Evolutionary conservation across 2,113 vertebrate species (phyloP), one percentile per base, ranked within the genome.

Genomic region (Pterophyllum scalare): DNA sequence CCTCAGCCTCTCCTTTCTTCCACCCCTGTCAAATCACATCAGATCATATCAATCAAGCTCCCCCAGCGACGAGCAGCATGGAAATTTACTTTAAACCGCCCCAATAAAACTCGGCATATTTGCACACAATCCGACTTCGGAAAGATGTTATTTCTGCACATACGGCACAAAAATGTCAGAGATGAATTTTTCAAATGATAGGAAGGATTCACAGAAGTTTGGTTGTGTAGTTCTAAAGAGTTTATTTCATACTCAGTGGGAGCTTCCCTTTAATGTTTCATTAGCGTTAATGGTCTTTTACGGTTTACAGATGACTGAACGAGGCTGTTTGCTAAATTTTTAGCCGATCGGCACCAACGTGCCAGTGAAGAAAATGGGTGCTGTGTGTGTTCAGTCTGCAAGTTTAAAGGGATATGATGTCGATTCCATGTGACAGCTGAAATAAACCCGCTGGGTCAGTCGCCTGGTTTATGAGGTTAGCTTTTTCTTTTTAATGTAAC

Each of bases 21-120:
- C 75, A 20, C 52, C 12, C 65, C 62, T 31, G 59, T 88, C 88
- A 79, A 4, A 75, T 67, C 78, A 6, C 52, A 75, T 87, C 67
- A 77, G 61, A 86, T 87, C 78, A 75, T 74, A 86, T 84, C 84
- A 82, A 38, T 84, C 67, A 67, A 15, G 13, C 31, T 12, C 31
- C 38, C 57, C 31, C 59, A 7, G 52, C 24, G 28, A 77, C 2
- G 65, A 83, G 76, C 64, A 10, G 62, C 79, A 74, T 46, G 58
- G 58, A 81, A 72, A 83, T 75, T 22, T 15, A 35, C 77, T 59
- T 84, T 58, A 76, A 75, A 54, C 0, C 11, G 8, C 13, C 17
- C 13, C 12, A 57, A n/a, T 61, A 38, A 75, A 83, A 57, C 31
- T 14, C 33, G 4, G 8, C 12, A 22, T 75, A 17, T 20, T 31